Evolutionary conservation across 1,140 invertebrate genomes (phyloP).

Genomic region (Conus betulinus): DNA sequence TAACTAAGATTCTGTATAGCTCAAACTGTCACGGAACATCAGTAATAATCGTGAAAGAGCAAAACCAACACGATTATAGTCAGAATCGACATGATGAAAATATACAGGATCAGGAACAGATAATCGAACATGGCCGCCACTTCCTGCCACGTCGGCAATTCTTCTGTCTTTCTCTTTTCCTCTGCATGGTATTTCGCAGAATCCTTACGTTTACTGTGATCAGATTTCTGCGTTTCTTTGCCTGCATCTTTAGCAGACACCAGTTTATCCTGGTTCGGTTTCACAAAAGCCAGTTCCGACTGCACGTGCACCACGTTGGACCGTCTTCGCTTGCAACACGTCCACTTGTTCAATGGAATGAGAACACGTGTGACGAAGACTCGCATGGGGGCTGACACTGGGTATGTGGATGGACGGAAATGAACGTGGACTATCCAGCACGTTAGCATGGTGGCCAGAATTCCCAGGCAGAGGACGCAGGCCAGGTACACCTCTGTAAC

Average conservation of each 20-base stretch:
- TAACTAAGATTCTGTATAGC: not conserved
- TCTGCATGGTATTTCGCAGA: not conserved
- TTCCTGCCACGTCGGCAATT: not conserved
- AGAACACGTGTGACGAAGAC: conserved; percentile 5
- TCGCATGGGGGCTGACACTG: not conserved
- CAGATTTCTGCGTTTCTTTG: not conserved
- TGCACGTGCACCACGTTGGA: too few species aligned
- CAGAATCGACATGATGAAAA: not conserved
- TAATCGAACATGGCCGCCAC: conserved; percentile 11
- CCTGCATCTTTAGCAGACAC: not conserved
- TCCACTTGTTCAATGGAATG: not conserved
- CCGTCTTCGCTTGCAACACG: not conserved
- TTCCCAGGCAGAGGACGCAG: conserved; percentile 1
- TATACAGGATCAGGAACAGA: not conserved
- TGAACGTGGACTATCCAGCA: not conserved
- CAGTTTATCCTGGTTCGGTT: too few species aligned
- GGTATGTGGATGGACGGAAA: not conserved
- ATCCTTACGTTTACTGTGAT: not conserved
- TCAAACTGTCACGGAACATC: not conserved
- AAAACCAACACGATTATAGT: not conserved
- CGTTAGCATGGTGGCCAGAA: conserved; percentile 12
- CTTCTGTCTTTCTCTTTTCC: not conserved
- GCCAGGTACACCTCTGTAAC: conserved; percentile 21
- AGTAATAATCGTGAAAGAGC: not conserved
- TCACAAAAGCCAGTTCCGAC: too few species aligned